Evolutionary conservation across 2,888 invertebrate genomes (phyloP).

Genomic region (Spodoptera littoralis): DNA sequence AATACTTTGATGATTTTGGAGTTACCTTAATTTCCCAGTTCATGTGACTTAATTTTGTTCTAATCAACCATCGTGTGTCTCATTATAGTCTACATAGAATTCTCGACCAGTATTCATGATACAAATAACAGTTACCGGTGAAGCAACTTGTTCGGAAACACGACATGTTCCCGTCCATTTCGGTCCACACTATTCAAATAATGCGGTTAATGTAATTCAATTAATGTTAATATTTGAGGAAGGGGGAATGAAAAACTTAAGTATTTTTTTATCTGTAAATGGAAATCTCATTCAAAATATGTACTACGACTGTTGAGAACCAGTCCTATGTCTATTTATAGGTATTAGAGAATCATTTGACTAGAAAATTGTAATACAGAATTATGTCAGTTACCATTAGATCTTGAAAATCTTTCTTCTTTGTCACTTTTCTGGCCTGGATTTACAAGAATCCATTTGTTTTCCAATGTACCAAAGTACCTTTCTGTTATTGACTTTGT

Average conservation of each 20-base stretch:
- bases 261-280: not conserved
- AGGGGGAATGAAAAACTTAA: slow-evolving; percentile 3
- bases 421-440: too few relatives aligned
- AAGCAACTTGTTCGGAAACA: slow-evolving; percentile 10
- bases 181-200: slow-evolving; percentile 25
- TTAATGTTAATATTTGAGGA: slow-evolving; percentile 25
- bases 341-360: not conserved
- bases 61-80: not conserved
- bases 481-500: too few relatives aligned
- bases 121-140: slow-evolving; percentile 23
- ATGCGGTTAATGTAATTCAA: slow-evolving; percentile 28
- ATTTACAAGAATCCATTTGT: too few relatives aligned
- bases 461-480: too few relatives aligned
- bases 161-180: slow-evolving; percentile 2
- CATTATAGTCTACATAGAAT: too few relatives aligned
- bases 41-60: slow-evolving; percentile 4
- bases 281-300: slow-evolving; percentile 4
- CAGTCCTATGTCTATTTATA: not conserved
- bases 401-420: too few relatives aligned
- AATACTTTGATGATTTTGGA: not conserved
- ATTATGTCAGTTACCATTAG: too few relatives aligned
- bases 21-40: not conserved
- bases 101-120: not conserved
- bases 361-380: not conserved
- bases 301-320: not conserved